Evolutionary conservation across 2,888 invertebrate species (phyloP), one percentile per base, ranked within the genome.

Genomic region (Chymomyza procnemis): DNA sequence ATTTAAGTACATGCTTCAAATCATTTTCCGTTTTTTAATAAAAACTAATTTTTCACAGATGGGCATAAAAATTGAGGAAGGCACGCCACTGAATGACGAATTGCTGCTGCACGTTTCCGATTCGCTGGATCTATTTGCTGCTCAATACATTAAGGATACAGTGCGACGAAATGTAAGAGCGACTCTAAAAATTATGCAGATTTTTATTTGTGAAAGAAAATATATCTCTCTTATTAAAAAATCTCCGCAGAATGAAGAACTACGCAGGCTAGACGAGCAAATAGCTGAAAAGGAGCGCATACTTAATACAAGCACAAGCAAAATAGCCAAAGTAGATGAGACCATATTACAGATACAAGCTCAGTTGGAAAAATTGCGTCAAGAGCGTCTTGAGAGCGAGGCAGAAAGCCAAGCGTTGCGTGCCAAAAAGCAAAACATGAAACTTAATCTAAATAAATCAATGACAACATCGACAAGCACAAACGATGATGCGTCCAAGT

Each of bases 121-220:
- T 85, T 93, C 93, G 68, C 92, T 94, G 79, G 94, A 94, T 79
- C 93, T 94, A 22, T 93, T 93, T 85, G 93, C 94, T 3, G 93
- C 94, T 1, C 92, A 92, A 76, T 93, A 92, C 72, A 93, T 95
- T 80, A 93, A 93, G 84, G 94, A 95, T 63, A 93, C 95, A 46
- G 93, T 95, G 34, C 93, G 93, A 79, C 93, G 94, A 91, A 95
- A 95, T 90, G 96, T 96, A 89, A 93, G 94, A 92, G 16, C 52
- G 14, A 26, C 3, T 46, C 9, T 3, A 48, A 26, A n/a, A n/a
- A n/a, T n/a, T n/a, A n/a, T n/a, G n/a, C n/a, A n/a, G n/a, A 22
- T 41, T 14, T 59, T 19, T 22, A 21, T 5, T n/a, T n/a, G n/a
- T n/a, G n/a, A n/a, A n/a, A n/a, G n/a, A n/a, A n/a, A n/a, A n/a